Conservation (phyloP, 2,113 vertebrate species). For the Tapirus terrestris region DNA sequence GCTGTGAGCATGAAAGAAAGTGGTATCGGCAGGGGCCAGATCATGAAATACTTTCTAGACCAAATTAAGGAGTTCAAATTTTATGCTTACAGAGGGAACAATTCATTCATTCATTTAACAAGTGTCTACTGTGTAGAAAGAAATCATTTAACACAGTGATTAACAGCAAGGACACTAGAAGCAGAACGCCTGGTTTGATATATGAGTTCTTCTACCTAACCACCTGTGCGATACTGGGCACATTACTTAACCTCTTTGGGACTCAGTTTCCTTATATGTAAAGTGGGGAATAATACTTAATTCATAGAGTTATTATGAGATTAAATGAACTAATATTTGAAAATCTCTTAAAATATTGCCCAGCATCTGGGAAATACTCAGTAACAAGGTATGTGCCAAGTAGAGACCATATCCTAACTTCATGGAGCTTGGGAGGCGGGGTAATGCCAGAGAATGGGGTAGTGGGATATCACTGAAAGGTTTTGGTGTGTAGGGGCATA, state of each 20-base stretch:
- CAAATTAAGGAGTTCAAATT: background rate
- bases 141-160: background rate
- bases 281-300: background rate
- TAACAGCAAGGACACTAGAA: background rate
- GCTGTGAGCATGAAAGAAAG: background rate
- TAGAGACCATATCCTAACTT: background rate
- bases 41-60: background rate
- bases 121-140: background rate
- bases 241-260: background rate
- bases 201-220: background rate
- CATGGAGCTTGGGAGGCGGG: background rate
- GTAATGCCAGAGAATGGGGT: background rate
- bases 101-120: background rate
- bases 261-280: background rate
- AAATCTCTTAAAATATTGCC: background rate
- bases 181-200: background rate
- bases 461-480: background rate
- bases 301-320: background rate
- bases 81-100: background rate
- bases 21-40: background rate
- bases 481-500: background rate
- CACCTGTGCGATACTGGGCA: background rate
- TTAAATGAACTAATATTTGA: background rate
- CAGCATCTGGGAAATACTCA: background rate
- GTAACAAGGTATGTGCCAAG: background rate